Evolutionary conservation across 2,888 invertebrate species (phyloP).

Genomic region (Leptinotarsa rubiginosa): DNA sequence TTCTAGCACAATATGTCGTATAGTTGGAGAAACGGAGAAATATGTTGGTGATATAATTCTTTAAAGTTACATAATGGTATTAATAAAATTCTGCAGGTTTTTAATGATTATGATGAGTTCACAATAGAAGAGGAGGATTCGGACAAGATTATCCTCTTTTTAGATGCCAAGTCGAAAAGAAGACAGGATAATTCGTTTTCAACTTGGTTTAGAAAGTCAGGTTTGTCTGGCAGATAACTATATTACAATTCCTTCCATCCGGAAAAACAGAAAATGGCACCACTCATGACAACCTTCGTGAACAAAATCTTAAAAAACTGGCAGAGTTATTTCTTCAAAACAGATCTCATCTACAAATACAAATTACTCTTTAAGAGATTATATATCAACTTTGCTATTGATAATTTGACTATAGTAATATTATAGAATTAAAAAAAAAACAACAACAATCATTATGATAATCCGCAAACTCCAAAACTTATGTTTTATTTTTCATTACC

Average conservation of each 20-base stretch:
- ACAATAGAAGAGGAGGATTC: constrained; percentile 21
- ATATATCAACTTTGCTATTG: too few species aligned
- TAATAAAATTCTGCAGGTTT: constrained; percentile 16
- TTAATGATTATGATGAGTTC: constrained; percentile 25
- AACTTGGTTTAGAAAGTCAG: constrained; percentile 39
- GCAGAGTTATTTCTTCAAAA: too few species aligned
- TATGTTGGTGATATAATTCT: constrained; percentile 39
- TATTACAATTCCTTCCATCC: background rate
- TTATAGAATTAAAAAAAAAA: too few species aligned
- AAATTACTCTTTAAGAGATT: too few species aligned
- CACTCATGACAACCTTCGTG: too few species aligned
- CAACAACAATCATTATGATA: too few species aligned
- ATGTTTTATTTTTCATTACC: too few species aligned
- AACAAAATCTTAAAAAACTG: too few species aligned
- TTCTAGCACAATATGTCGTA: too few species aligned
- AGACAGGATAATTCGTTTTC: constrained; percentile 29
- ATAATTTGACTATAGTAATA: too few species aligned
- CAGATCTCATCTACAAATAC: too few species aligned
- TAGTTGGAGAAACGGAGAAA: constrained; percentile 15
- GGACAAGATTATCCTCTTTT: constrained; percentile 31
- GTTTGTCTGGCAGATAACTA: constrained; percentile 34
- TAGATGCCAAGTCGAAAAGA: constrained; percentile 39
- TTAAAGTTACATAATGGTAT: background rate
- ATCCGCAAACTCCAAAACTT: too few species aligned
- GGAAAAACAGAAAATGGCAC: background rate